phyloP scores from a whole-genome alignment of 1,140 invertebrate genomes.

The Rhyzopertha dominica region DNA sequence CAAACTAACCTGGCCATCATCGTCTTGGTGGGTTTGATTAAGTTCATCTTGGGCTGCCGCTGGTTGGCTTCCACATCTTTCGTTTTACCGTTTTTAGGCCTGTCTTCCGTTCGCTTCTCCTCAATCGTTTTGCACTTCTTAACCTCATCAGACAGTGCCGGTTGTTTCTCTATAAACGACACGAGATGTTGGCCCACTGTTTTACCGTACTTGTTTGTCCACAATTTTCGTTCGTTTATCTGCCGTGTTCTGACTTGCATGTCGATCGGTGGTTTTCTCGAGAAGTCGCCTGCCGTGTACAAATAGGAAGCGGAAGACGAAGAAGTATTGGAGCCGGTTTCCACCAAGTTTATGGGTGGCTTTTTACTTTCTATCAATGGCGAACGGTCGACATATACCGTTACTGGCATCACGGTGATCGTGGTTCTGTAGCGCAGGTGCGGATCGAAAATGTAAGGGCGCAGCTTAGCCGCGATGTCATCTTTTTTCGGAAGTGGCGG shows the following conservation, averaged over 20 bases:
- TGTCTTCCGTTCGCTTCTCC: too few relatives aligned
- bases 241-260: constrained; percentile 4
- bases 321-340: background rate
- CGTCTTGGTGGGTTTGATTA: too few relatives aligned
- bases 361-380: constrained; percentile 1
- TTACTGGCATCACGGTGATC: constrained; percentile 15
- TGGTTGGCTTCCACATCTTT: too few relatives aligned
- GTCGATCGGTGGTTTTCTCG: constrained; percentile 5
- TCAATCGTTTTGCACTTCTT: too few relatives aligned
- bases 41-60: too few relatives aligned
- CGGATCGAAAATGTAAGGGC: constrained; percentile 13
- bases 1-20: too few relatives aligned
- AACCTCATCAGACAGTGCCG: constrained; percentile 8
- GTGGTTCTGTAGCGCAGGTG: constrained; percentile 6
- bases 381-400: background rate
- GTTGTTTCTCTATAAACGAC: constrained; percentile 22
- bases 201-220: constrained; percentile 26
- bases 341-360: background rate
- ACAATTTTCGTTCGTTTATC: constrained; percentile 19
- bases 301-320: background rate
- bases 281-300: background rate
- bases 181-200: constrained; percentile 19
- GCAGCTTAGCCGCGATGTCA: constrained; percentile 5
- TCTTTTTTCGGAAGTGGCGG: constrained; percentile 2
- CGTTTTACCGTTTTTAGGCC: too few relatives aligned